A percentile compares a stretch with the other conserved stretches of the same genome.
These are phyloP conservation scores for Peucedramus taeniatus DNA, from an alignment of 2,113 vertebrate species.

Conservation along the genomic window DNA sequence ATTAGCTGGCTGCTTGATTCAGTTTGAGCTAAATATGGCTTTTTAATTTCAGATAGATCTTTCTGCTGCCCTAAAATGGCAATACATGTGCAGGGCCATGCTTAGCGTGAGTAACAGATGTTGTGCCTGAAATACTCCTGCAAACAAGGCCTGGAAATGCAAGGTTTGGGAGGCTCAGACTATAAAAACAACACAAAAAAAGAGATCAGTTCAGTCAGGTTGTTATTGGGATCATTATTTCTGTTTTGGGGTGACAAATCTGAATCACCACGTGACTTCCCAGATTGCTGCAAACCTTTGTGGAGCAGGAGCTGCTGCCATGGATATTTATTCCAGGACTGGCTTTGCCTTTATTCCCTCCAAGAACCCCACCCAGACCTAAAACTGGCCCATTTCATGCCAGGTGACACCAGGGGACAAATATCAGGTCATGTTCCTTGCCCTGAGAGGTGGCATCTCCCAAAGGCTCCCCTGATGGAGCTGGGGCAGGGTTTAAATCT, in stretches of 20 bases:
- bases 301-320: background rate
- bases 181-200: background rate
- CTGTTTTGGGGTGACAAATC: background rate
- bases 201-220: background rate
- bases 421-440: rapidly evolving
- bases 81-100: background rate
- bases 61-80: slow-evolving; percentile 47
- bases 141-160: slow-evolving; percentile 21
- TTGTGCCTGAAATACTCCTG: slow-evolving; percentile 52
- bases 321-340: background rate
- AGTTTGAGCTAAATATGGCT: slow-evolving; percentile 19
- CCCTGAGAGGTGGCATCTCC: background rate
- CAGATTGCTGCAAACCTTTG: background rate
- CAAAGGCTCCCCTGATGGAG: background rate
- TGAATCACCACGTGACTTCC: background rate
- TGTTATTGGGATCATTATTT: background rate
- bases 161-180: background rate
- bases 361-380: background rate
- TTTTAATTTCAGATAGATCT: background rate
- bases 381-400: background rate
- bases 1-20: background rate
- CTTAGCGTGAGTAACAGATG: slow-evolving; percentile 22
- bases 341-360: background rate
- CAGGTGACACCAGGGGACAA: background rate
- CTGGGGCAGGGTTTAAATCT: background rate